Evolutionary conservation across 2,888 invertebrate species (phyloP).

Genomic region (Andrena camellia): DNA sequence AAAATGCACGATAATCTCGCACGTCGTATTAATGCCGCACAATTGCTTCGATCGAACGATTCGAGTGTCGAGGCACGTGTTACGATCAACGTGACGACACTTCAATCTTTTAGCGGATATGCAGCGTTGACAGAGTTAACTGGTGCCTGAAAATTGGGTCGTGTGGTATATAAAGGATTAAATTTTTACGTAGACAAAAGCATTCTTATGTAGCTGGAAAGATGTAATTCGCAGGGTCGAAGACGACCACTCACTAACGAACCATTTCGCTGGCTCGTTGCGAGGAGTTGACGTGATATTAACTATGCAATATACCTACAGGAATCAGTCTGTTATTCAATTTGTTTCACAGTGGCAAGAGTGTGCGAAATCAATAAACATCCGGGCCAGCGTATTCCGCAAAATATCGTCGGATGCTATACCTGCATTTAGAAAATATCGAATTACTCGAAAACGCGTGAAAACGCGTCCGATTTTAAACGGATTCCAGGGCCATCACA

Average conservation of each 20-base stretch:
- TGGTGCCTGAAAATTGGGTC: neutral
- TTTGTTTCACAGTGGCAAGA: neutral
- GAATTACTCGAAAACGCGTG: neutral
- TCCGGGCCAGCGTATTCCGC: neutral
- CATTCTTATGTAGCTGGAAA: too few relatives aligned
- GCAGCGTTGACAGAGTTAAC: neutral
- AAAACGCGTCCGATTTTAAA: conserved; percentile 10
- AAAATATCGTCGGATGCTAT: neutral
- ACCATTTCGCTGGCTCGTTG: neutral
- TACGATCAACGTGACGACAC: neutral
- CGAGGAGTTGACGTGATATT: too few relatives aligned
- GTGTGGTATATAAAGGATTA: too few relatives aligned
- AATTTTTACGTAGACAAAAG: too few relatives aligned
- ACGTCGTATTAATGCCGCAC: neutral
- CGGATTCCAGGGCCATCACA: neutral
- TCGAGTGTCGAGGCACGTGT: neutral
- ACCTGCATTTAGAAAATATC: neutral
- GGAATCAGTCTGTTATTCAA: neutral
- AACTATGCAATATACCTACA: neutral
- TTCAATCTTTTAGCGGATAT: neutral
- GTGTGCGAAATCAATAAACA: neutral
- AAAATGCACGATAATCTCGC: neutral
- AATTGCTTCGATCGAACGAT: neutral
- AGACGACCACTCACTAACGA: neutral
- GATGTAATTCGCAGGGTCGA: neutral